Base-by-base conservation (phyloP, 2,888 invertebrate species). In the Mamestra brassicae region DNA sequence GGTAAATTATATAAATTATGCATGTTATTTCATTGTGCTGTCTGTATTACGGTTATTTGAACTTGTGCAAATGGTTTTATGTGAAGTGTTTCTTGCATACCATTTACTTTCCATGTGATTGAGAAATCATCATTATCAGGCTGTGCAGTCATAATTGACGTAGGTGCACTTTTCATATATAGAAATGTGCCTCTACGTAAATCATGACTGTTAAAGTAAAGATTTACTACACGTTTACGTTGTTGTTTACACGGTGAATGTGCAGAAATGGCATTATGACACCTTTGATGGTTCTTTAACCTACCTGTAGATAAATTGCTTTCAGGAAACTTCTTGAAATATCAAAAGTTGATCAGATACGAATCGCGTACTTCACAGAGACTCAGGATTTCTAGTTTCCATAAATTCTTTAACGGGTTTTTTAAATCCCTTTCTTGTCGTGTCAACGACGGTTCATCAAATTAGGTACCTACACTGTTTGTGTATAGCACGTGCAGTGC, bases 1-100 rank as follows among this genome's bases (percentile, higher is more conserved):
- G 66, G 50, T 64, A 72, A 78, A 84, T 83, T 78, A 71, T 60
- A 81, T 67, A 71, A 74, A 81, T 84, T 72, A 68, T 63, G 62
- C 63, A 70, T 72, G 65, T 70, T 78, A 80, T 78, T 69, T 74
- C 74, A 73, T 78, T 66, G 74, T 80, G 66, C 62, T 66, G 62
- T 10, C 13, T 36, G 15, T 83, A 69, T 69, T 63, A 74, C 58
- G 70, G 74, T 81, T 71, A 77, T 78, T 84, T 69, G 71, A 68
- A 66, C 61, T 52, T 42, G 78, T 58, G 62, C 26, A 73, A 71
- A 71, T 74, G 52, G 60, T 61, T 83, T 75, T 66, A 42, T 57
- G 70, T 52, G 55, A 66, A 67, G 64, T 61, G 78, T 38, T 67
- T 67, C 62, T 66, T 15, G 54, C 83, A 74, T 70, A 77, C 55